Evolutionary conservation across 30 jellyfish, hydroid and myxozoan species (phyloP).

Genomic region (Turritopsis dohrnii): DNA sequence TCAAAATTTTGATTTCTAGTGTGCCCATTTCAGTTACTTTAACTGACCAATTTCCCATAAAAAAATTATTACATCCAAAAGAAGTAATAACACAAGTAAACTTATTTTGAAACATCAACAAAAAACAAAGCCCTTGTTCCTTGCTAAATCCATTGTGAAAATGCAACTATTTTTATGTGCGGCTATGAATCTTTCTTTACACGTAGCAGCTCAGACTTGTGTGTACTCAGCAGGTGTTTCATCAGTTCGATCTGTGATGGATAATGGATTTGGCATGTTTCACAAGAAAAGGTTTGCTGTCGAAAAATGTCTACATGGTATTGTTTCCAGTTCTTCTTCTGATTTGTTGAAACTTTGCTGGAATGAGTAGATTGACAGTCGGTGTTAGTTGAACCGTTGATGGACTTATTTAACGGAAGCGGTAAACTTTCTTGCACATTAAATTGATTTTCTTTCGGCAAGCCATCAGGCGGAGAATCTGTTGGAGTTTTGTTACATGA

Average conservation of each 20-base stretch:
- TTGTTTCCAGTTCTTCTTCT: not conserved
- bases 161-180: not conserved
- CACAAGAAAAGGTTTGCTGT: not conserved
- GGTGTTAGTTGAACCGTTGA: not conserved
- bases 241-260: not conserved
- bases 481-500: not conserved
- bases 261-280: slow-evolving; percentile 6
- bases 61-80: too few species aligned
- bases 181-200: not conserved
- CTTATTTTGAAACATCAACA: too few species aligned
- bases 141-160: not conserved
- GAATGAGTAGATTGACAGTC: not conserved
- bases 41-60: too few species aligned
- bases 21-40: too few species aligned
- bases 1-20: too few species aligned
- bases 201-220: not conserved
- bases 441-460: not conserved
- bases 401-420: not conserved
- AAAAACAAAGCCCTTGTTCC: too few species aligned
- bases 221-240: not conserved
- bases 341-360: not conserved
- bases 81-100: too few species aligned
- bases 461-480: not conserved
- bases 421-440: not conserved
- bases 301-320: not conserved